Percentiles rank a stretch among this genome's conserved stretches.
These are phyloP conservation scores for Salarias fasciatus DNA, from an alignment of 2,797 vertebrate species.

Conservation along the genomic window DNA sequence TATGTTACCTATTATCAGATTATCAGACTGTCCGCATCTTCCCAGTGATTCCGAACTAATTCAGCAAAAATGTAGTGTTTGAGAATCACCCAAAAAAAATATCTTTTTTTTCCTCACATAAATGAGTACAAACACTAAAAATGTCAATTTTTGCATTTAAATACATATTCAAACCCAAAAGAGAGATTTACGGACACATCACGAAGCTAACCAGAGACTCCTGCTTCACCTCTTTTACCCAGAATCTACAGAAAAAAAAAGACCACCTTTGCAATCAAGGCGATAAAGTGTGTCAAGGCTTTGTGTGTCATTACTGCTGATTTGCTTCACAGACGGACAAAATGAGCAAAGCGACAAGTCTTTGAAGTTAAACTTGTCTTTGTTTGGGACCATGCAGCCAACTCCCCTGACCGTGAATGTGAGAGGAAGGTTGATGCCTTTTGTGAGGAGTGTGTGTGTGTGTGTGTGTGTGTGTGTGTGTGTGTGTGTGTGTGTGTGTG, in stretches of 20 bases:
- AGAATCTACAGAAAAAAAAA: constrained; percentile 3
- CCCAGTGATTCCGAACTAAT: not conserved
- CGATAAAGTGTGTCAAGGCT: constrained; percentile 10
- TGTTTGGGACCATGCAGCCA: constrained; percentile 48
- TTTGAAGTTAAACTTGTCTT: constrained; percentile 55
- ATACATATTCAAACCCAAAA: constrained; percentile 18
- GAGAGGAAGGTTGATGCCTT: constrained; percentile 45
- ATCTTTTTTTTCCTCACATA: too few relatives aligned
- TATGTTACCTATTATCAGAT: not conserved
- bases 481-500: constrained; percentile 15
- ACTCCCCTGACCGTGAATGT: constrained; percentile 35
- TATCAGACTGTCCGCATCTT: not conserved
- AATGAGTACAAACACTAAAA: too few relatives aligned
- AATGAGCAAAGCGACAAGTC: constrained; percentile 25
- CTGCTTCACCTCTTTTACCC: not conserved
- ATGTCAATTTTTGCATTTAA: too few relatives aligned
- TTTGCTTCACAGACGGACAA: constrained; percentile 39
- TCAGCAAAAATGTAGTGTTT: too few relatives aligned
- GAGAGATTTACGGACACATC: too few relatives aligned
- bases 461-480: constrained; percentile 12
- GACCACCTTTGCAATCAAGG: not conserved
- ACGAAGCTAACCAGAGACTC: not conserved
- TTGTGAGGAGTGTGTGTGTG: constrained; percentile 47
- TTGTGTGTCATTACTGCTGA: constrained; percentile 17
- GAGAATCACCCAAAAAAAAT: too few relatives aligned